Evolutionary conservation across 2,888 invertebrate species (phyloP), one percentile per base, ranked within the genome.

Genomic region (Heliconius erato): DNA sequence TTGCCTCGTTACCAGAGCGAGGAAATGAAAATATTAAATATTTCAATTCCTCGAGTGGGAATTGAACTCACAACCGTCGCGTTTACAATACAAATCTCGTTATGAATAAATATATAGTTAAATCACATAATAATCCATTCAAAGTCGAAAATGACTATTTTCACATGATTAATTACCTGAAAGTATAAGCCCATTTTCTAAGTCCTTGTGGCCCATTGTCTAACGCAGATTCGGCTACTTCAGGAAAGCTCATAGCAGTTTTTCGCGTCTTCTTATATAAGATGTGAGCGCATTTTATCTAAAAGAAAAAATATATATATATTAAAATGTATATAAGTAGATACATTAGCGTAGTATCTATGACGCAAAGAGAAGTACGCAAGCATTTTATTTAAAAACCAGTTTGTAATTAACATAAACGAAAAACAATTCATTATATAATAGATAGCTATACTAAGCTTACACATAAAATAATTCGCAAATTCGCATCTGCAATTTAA

Each of bases 271-370:
- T 97, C 89, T 96, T 96, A 89, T 98, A 98, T 79, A 98, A 93
- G 83, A 97, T 97, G 92, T 98, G 98, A 14, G 98, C 98, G 91
- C 98, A 98, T 96, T 98, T 97, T 32, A 98, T 97, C 98, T 98
- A 92, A 77, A 91, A 87, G 86, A 79, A 85, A 82, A 79, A 14
- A 11, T 14, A 49, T 4, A 49, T 16, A 5, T 4, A 19, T 5
- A 49, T 19, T 49, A 49, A 49, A 16, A 32, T 32, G 3, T 32
- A 6, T 32, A 32, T 32, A 32, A 28, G 28, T 5, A 32, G 3
- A 3, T 32, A 32, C 35, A 69, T 19, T n/a, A 40, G n/a, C 69
- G 6, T 72, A 19, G 16, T 16, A 35, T 35, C 35, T 40, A 44
- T 71, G 49, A 28, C 72, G 72, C 44, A 26, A 9, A 5, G 26